Conservation (phyloP, 2,888 invertebrate species). For the Ochlodes sylvanus region DNA sequence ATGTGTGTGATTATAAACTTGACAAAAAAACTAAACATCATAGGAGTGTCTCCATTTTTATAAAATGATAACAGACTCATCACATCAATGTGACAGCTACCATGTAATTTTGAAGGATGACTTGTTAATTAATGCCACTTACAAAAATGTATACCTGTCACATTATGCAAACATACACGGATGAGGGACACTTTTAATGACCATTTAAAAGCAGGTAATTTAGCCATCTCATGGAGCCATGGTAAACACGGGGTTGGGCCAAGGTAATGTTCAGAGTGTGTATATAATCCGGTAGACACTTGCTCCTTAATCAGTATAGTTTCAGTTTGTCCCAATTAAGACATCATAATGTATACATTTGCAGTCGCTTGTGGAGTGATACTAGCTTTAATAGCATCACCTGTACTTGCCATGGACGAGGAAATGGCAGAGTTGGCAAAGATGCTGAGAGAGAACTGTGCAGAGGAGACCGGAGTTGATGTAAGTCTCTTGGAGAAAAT, state of each 20-base stretch:
- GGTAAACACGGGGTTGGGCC: slow-evolving; percentile 43
- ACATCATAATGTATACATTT: slow-evolving; percentile 19
- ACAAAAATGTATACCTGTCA: slow-evolving; percentile 46
- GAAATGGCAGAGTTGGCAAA: slow-evolving; percentile 73
- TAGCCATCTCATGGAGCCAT: slow-evolving; percentile 43
- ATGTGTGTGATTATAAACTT: neutral
- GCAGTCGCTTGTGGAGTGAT: neutral
- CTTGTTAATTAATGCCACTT: slow-evolving; percentile 46
- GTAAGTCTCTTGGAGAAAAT: slow-evolving; percentile 59
- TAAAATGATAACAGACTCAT: slow-evolving; percentile 11
- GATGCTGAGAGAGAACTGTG: slow-evolving; percentile 71
- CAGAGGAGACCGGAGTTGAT: slow-evolving; percentile 67
- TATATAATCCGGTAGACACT: slow-evolving; percentile 49
- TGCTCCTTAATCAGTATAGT: neutral
- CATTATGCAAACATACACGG: slow-evolving; percentile 42
- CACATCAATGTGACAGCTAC: neutral
- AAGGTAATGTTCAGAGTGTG: slow-evolving; percentile 49
- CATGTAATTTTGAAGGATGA: slow-evolving; percentile 59
- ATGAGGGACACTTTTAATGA: slow-evolving; percentile 57
- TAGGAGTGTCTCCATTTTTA: slow-evolving; percentile 1
- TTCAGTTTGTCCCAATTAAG: slow-evolving; percentile 11
- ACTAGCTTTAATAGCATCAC: slow-evolving; percentile 38
- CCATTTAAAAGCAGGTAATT: slow-evolving; percentile 53
- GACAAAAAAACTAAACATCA: slow-evolving; percentile 4
- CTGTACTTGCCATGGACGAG: slow-evolving; percentile 56